Evolutionary conservation across 1,140 invertebrate genomes (phyloP).

Genomic region (Cotesia glomerata): DNA sequence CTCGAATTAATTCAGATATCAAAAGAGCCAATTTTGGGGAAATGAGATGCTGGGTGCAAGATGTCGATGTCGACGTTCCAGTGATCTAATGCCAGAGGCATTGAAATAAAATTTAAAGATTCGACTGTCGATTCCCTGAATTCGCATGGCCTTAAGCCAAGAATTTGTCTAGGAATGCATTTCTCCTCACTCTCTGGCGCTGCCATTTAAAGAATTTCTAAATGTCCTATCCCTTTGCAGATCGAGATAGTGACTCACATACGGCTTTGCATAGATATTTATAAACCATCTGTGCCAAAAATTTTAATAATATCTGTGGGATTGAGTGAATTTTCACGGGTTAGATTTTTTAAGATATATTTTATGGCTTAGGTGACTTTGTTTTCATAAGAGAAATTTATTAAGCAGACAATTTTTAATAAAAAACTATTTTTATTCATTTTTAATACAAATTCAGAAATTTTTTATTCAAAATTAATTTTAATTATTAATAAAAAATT

Average conservation of each 20-base stretch:
- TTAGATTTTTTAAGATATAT: no score
- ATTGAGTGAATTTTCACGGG: no score
- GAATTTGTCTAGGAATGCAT: conserved; percentile 24
- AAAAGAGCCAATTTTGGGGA: not conserved
- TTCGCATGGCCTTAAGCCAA: conserved; percentile 8
- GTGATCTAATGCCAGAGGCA: conserved; percentile 11
- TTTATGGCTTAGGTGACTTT: no score
- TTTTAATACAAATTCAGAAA: no score
- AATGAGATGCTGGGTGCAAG: not conserved
- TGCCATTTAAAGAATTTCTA: conserved; percentile 18
- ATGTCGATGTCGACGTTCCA: not conserved
- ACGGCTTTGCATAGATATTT: no score
- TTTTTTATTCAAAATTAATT: no score
- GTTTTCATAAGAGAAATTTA: no score
- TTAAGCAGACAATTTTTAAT: no score
- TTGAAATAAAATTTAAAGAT: conserved; percentile 16
- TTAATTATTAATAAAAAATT: no score
- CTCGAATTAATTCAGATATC: not conserved
- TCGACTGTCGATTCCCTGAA: conserved; percentile 18
- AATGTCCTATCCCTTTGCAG: conserved; percentile 7
- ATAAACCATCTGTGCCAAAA: no score
- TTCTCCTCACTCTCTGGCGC: not conserved
- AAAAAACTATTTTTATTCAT: no score
- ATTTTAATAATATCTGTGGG: no score
- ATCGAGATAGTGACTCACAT: conserved; percentile 17